Percentiles rank a stretch among this genome's conserved stretches.
Conservation (phyloP, 2,888 invertebrate genomes). For the Coleophora deauratella region DNA sequence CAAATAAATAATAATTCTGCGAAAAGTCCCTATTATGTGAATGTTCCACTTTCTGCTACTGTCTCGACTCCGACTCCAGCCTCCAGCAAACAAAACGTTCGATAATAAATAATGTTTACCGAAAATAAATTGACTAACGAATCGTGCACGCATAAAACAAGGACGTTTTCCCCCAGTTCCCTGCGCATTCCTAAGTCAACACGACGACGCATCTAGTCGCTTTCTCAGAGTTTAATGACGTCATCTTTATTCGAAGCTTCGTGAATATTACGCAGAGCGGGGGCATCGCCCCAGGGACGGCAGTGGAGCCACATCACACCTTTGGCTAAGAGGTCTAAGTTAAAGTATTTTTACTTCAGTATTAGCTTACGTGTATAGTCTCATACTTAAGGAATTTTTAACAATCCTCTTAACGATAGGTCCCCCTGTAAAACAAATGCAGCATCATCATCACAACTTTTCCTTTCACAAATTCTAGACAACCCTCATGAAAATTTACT, state of each 20-base stretch:
- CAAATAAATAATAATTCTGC: no score
- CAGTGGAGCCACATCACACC: not conserved
- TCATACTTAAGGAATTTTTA: no score
- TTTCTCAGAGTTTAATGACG: constrained; percentile 31
- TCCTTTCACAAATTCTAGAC: constrained; percentile 12
- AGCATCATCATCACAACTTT: no score
- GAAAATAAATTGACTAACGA: constrained; percentile 37
- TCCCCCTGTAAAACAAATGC: no score
- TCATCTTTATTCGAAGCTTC: constrained; percentile 36
- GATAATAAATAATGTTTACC: constrained; percentile 35
- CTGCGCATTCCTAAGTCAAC: constrained; percentile 39
- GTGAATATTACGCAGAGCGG: constrained; percentile 28
- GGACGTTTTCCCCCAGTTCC: constrained; percentile 29
- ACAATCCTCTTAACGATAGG: no score
- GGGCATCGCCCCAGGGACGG: constrained; percentile 9
- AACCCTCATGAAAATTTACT: constrained; percentile 7
- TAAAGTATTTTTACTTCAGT: no score
- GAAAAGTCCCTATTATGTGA: no score
- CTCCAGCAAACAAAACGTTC: not conserved
- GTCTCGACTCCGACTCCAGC: not conserved
- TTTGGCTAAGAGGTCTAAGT: no score
- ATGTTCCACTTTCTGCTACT: no score
- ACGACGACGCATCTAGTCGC: constrained; percentile 28
- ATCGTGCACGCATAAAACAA: constrained; percentile 37
- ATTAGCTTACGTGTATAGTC: no score